These are phyloP conservation scores for Paradisaea rubra DNA, from an alignment of 2,113 vertebrate species.

Conservation along the genomic window DNA sequence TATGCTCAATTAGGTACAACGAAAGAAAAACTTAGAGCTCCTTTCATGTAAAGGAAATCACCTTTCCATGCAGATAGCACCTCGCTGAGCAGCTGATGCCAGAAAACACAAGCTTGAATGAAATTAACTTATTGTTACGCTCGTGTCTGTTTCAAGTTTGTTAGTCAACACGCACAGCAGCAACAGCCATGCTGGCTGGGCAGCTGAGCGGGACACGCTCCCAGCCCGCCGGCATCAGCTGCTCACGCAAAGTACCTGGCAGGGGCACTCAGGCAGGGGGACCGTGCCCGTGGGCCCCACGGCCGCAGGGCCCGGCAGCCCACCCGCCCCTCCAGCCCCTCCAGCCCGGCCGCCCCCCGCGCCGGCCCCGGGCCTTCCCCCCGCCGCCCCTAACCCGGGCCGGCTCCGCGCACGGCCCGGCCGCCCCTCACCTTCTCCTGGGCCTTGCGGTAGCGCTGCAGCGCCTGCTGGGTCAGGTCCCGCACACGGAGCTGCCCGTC, in stretches of 20 bases:
- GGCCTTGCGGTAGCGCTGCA: too few relatives aligned
- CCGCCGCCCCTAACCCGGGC: slow-evolving; percentile 65
- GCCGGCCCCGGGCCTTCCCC: neutral
- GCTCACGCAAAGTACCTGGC: neutral
- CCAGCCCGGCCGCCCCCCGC: neutral
- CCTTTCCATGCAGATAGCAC: neutral
- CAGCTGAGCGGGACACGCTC: neutral
- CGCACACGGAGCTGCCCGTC: too few relatives aligned
- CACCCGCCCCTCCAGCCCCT: neutral
- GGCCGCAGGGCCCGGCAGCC: neutral
- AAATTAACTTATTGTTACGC: neutral
- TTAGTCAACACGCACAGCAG: neutral
- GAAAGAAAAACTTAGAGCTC: neutral
- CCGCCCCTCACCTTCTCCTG: too few relatives aligned
- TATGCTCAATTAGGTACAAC: neutral
- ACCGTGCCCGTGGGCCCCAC: neutral
- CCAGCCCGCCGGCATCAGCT: neutral
- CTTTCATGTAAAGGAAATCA: neutral
- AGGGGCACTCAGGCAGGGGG: neutral
- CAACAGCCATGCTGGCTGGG: rapidly evolving
- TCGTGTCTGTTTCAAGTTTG: neutral
- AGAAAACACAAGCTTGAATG: neutral
- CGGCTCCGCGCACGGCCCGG: too few relatives aligned
- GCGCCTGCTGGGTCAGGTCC: too few relatives aligned
- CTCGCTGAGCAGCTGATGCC: neutral